These are phyloP conservation scores for Leucophenga montana DNA, from an alignment of 2,888 invertebrate species.

Conservation along the genomic window DNA sequence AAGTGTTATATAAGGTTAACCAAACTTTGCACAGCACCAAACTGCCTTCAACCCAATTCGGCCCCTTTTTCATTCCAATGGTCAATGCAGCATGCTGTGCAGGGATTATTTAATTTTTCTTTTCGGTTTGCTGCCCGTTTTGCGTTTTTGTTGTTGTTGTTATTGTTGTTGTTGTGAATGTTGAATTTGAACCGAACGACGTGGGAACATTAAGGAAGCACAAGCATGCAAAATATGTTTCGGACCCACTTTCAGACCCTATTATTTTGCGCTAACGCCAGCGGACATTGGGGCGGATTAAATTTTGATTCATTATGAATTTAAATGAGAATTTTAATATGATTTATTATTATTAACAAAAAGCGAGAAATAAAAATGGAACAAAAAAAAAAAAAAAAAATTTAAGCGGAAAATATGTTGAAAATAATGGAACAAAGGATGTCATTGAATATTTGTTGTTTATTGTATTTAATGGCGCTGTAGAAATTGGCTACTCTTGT, in stretches of 20 bases:
- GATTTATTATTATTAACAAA: slow-evolving; percentile 51
- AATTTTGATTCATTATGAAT: slow-evolving; percentile 52
- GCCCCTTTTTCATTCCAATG: background rate
- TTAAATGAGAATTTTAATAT: slow-evolving; percentile 50
- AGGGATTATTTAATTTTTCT: slow-evolving; percentile 1
- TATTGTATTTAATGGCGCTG: background rate
- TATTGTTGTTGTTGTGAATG: too few species aligned
- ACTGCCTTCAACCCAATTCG: too few species aligned
- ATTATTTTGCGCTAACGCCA: background rate
- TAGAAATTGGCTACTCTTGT: too few species aligned
- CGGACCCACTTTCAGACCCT: background rate
- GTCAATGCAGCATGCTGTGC: background rate
- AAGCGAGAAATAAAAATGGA: background rate
- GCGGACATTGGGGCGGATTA: slow-evolving; percentile 6
- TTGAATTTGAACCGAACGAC: too few species aligned
- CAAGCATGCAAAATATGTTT: slow-evolving; percentile 7
- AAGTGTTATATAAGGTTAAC: slow-evolving; percentile 10
- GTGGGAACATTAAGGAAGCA: background rate
- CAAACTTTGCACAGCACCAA: slow-evolving; percentile 1
- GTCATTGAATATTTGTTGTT: background rate
- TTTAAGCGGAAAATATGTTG: background rate
- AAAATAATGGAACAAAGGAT: background rate
- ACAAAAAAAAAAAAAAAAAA: background rate
- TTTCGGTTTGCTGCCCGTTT: background rate
- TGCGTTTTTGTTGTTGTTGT: too few species aligned